Base-by-base conservation (phyloP, 2,888 invertebrate species). In the Fissipunctia ypsillon region DNA sequence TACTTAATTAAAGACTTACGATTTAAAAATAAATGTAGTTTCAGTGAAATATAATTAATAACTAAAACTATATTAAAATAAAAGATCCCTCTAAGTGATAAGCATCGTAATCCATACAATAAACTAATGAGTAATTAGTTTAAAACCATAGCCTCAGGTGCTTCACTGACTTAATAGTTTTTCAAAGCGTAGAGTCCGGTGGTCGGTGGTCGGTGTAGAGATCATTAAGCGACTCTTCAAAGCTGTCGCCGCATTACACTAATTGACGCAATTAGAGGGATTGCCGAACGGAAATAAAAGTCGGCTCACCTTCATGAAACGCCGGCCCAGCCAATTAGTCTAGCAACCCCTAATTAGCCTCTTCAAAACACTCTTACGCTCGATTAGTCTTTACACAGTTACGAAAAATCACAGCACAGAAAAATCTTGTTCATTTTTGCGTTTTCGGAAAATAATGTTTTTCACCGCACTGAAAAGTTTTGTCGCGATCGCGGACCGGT, bases 221-320 rank as follows among this genome's bases (percentile, higher is more conserved):
- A 95, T 95, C 95, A 95, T 95, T 95, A 96, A 93, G 94, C 92
- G 92, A 90, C 94, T 95, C 94, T 94, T 94, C 94, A 94, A 94
- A 95, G 93, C 95, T 95, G 96, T 95, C 95, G 95, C 94, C 95
- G 94, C 95, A 96, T 95, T 96, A 96, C 95, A 95, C 96, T 96
- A 96, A 96, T 96, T 95, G 96, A 95, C 92, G 94, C 95, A 96
- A 95, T 96, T 96, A 96, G 95, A 95, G 95, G 95, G 95, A 96
- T 96, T 95, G 95, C 95, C 93, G 95, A 95, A 96, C 95, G 95
- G 95, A 96, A 96, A 96, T 96, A 95, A 96, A 95, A 96, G 95
- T 94, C 94, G 93, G 92, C 96, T 96, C 95, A 96, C 96, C 96
- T 96, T 96, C 96, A 96, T 96, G 95, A 95, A 96, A 95, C 94